Percentiles rank a stretch among this genome's conserved stretches.
These are phyloP conservation scores for Beroe forskalii DNA, from an alignment of 37 sponge, comb jelly and placozoan genomes.

Conservation along the genomic window DNA sequence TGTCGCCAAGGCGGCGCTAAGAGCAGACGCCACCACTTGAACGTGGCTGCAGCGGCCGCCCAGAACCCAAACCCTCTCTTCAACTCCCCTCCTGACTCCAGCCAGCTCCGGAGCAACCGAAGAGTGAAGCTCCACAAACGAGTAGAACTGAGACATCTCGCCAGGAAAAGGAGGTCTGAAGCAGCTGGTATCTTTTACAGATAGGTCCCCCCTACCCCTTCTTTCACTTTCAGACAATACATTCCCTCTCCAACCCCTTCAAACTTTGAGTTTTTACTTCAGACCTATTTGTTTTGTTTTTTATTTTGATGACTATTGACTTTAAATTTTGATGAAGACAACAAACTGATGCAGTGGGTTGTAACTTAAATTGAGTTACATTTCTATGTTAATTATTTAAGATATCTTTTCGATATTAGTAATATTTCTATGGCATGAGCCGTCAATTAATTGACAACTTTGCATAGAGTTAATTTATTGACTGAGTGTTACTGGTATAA, in stretches of 20 bases:
- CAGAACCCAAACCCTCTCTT: background rate
- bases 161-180: background rate
- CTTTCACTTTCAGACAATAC: background rate
- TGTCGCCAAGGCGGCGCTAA: background rate
- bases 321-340: background rate
- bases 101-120: background rate
- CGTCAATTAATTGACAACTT: no score
- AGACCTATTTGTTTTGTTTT: background rate
- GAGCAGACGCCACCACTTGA: constrained; percentile 1
- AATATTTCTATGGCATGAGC: no score
- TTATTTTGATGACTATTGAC: background rate
- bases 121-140: background rate
- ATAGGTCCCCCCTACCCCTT: no score
- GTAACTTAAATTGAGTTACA: no score
- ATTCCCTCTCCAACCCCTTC: background rate
- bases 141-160: background rate
- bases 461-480: no score
- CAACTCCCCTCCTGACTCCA: background rate
- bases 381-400: no score
- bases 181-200: background rate
- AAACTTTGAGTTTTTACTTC: background rate
- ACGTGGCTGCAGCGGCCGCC: no score
- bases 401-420: no score
- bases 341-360: no score
- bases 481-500: no score